Conservation (phyloP, 37 sponge, comb jelly and placozoan species). For the Agelas oroides region DNA sequence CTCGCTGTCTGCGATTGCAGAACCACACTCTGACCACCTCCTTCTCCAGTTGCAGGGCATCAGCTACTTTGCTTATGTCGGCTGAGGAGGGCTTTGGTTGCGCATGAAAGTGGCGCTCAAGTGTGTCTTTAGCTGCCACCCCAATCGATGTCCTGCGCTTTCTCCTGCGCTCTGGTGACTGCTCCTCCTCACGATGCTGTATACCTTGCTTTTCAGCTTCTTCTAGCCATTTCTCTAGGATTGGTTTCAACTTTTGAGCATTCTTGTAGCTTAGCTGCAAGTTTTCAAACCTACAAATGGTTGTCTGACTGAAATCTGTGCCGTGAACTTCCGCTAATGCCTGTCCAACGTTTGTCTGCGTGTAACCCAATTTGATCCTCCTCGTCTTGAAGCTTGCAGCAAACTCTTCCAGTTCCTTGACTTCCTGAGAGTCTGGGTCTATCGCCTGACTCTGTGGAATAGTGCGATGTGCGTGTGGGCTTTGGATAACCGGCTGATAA, state of each 20-base stretch:
- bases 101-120: constrained; percentile 86
- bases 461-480: constrained; percentile 46
- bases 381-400: constrained; percentile 87
- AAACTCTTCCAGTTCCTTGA: constrained; percentile 91
- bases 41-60: constrained; percentile 88
- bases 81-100: constrained; percentile 92
- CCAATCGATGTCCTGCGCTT: constrained; percentile 91
- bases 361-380: constrained; percentile 94
- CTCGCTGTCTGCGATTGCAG: constrained; percentile 95
- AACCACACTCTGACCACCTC: constrained; percentile 98
- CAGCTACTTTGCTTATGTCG: constrained; percentile 87
- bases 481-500: constrained; percentile 41
- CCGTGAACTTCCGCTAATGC: constrained; percentile 95
- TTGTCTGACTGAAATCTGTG: constrained; percentile 97
- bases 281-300: constrained; percentile 98
- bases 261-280: constrained; percentile 96
- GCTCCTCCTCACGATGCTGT: constrained; percentile 67
- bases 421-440: constrained; percentile 84
- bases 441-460: constrained; percentile 62
- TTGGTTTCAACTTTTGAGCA: constrained; percentile 95
- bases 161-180: constrained; percentile 87
- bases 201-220: constrained; percentile 89
- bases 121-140: constrained; percentile 79
- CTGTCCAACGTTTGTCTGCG: constrained; percentile 96
- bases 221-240: constrained; percentile 95